Percentiles rank a stretch among this genome's conserved stretches.
Evolutionary conservation across 2,797 vertebrate genomes (phyloP).

Genomic region (Falco naumanni): DNA sequence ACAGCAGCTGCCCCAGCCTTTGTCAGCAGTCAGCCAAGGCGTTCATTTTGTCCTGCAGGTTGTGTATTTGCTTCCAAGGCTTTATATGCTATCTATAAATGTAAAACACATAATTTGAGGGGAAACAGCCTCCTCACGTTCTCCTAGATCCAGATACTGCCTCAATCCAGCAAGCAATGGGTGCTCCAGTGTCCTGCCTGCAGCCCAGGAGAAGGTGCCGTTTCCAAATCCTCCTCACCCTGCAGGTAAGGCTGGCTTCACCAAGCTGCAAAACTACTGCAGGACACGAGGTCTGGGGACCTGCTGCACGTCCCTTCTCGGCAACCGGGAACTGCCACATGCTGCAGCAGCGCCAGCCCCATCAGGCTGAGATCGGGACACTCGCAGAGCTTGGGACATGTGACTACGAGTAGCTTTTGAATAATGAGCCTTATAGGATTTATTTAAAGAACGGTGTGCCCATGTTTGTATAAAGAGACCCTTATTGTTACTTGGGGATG

Average conservation of each 20-base stretch:
- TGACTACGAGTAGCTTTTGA: background rate
- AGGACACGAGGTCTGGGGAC: background rate
- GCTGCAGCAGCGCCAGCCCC: accelerated
- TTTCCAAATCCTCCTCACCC: background rate
- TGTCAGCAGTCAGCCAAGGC: background rate
- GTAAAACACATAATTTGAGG: background rate
- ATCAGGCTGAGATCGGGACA: background rate
- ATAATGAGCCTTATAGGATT: too few relatives aligned
- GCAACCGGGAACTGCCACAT: background rate
- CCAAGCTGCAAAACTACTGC: background rate
- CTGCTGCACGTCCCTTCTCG: background rate
- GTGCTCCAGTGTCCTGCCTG: background rate
- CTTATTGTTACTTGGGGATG: too few relatives aligned
- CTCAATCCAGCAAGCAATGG: background rate
- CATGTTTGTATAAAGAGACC: too few relatives aligned
- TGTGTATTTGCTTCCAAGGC: background rate
- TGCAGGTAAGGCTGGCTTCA: background rate
- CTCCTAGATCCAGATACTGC: background rate
- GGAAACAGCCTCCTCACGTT: background rate
- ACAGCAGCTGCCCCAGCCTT: background rate
- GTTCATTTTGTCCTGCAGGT: background rate
- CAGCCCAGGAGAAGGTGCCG: background rate
- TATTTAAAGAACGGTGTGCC: too few relatives aligned
- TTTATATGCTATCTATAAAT: background rate
- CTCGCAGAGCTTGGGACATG: accelerated